These are phyloP conservation scores for Hippolais icterina DNA, from an alignment of 2,113 vertebrate genomes.

Conservation along the genomic window DNA sequence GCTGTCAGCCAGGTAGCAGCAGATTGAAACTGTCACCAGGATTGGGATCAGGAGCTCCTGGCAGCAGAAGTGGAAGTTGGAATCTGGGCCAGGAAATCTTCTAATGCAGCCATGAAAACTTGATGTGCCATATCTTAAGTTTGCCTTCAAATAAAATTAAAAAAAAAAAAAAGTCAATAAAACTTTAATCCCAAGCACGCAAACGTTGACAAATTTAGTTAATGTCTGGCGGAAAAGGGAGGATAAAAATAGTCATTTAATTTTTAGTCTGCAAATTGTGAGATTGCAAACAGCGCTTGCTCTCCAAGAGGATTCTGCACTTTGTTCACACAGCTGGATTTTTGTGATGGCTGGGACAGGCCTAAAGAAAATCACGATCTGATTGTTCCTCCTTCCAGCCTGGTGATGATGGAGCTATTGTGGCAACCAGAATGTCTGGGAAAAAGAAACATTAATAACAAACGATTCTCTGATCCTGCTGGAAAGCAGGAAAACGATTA, in stretches of 20 bases:
- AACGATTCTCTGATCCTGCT: not conserved
- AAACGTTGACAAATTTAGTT: constrained; percentile 22
- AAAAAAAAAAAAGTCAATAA: not conserved
- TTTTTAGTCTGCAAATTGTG: constrained; percentile 48
- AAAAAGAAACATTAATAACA: not conserved
- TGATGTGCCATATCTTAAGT: not conserved
- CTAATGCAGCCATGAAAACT: not conserved
- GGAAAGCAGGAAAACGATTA: not conserved
- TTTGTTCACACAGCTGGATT: constrained; percentile 51
- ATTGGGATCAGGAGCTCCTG: not conserved
- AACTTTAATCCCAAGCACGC: constrained; percentile 18
- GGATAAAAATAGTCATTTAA: constrained; percentile 53
- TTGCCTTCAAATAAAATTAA: not conserved
- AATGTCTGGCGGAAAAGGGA: not conserved
- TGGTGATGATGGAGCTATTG: not conserved
- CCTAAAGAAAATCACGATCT: constrained; percentile 13
- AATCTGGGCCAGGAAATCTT: not conserved
- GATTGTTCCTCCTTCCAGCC: constrained; percentile 17
- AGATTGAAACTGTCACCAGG: not conserved
- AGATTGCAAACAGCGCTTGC: constrained; percentile 32
- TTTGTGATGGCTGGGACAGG: constrained; percentile 7
- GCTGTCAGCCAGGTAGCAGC: not conserved
- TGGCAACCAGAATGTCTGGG: not conserved
- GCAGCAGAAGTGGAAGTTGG: not conserved
- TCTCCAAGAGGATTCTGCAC: not conserved